phyloP scores from a whole-genome alignment of 2,113 vertebrate genomes.

The Perca fluviatilis region DNA sequence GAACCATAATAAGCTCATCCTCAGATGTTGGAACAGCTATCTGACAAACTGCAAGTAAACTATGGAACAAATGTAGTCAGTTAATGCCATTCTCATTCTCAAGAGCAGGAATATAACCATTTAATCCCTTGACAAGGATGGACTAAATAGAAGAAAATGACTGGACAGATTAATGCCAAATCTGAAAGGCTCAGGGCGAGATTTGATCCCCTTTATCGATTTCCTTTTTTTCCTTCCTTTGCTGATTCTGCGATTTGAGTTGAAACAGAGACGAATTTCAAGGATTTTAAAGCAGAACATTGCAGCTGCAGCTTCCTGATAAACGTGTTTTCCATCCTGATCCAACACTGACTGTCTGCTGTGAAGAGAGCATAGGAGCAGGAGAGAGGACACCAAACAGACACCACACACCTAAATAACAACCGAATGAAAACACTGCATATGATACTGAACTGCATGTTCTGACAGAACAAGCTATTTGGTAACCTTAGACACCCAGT shows the following conservation, averaged over 20 bases:
- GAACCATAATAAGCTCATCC: slow-evolving; percentile 39
- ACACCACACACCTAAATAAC: slow-evolving; percentile 22
- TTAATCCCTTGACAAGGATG: slow-evolving; percentile 72
- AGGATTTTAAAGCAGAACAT: slow-evolving; percentile 68
- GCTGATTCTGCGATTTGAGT: slow-evolving; percentile 64
- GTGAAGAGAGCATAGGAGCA: slow-evolving; percentile 29
- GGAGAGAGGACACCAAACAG: slow-evolving; percentile 34
- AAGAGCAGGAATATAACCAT: slow-evolving; percentile 71
- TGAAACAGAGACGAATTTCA: slow-evolving; percentile 75
- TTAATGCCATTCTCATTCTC: slow-evolving; percentile 44
- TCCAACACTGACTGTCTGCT: slow-evolving; percentile 39
- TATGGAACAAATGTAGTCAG: slow-evolving; percentile 38
- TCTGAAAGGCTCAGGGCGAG: slow-evolving; percentile 71
- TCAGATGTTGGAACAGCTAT: slow-evolving; percentile 36
- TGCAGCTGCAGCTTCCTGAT: slow-evolving; percentile 66
- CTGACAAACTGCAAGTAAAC: slow-evolving; percentile 46
- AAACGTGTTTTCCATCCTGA: slow-evolving; percentile 61
- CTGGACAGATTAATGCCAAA: slow-evolving; percentile 78
- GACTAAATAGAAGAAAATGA: slow-evolving; percentile 62
- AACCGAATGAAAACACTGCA: slow-evolving; percentile 29
- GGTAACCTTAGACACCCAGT: slow-evolving; percentile 45
- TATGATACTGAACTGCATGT: slow-evolving; percentile 39
- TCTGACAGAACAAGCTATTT: slow-evolving; percentile 42
- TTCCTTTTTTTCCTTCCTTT: slow-evolving; percentile 60
- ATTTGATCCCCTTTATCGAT: slow-evolving; percentile 80